A percentile compares a stretch with the other conserved stretches of the same genome.
Conservation (phyloP, 2,888 invertebrate species). For the Mythimna pallens region DNA sequence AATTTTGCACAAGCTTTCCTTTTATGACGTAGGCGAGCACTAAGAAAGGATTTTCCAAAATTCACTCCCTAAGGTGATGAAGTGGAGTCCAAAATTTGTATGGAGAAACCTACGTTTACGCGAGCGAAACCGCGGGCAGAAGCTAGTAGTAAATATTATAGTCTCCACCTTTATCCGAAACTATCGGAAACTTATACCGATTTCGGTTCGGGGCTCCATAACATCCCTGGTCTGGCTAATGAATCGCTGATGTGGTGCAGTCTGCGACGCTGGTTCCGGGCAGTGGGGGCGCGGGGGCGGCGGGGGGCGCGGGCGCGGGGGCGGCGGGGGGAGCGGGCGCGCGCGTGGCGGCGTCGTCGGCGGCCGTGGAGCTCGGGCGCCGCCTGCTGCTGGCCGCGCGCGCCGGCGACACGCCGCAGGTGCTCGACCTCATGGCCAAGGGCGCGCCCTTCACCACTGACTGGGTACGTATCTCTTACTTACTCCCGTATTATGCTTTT, state of each 20-base stretch:
- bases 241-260: constrained; percentile 7
- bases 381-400: constrained; percentile 94
- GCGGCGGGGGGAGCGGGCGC: constrained; percentile 57
- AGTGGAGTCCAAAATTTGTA: too few relatives aligned
- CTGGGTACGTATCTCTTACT: constrained; percentile 92
- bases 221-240: background rate
- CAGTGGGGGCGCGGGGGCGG: constrained; percentile 31
- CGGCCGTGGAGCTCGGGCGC: constrained; percentile 95
- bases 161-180: too few relatives aligned
- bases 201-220: background rate
- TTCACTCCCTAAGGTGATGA: too few relatives aligned
- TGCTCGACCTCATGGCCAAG: constrained; percentile 94
- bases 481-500: background rate
- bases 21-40: too few relatives aligned
- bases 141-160: too few relatives aligned
- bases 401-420: constrained; percentile 94
- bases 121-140: too few relatives aligned
- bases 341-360: constrained; percentile 74
- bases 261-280: constrained; percentile 36
- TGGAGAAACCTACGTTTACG: too few relatives aligned
- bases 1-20: too few relatives aligned
- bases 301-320: constrained; percentile 11
- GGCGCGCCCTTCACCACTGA: constrained; percentile 98
- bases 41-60: too few relatives aligned
- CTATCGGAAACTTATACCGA: too few relatives aligned